A percentile compares a stretch with the other conserved stretches of the same genome.
phyloP scores from a whole-genome alignment of 2,113 vertebrate genomes.

The Leptobrachium ailaonicum region DNA sequence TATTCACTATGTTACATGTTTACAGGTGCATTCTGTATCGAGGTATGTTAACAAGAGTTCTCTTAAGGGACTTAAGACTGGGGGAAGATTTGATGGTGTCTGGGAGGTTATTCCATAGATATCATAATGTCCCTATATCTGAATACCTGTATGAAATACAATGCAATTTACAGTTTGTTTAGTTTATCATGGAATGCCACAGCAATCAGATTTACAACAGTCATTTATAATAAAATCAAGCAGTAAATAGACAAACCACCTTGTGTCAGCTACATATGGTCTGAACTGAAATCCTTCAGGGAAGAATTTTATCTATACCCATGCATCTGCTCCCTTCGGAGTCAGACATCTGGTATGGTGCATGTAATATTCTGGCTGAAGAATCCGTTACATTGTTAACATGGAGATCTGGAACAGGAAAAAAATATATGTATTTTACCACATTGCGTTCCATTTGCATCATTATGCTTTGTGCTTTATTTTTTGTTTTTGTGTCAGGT shows the following conservation, averaged over 20 bases:
- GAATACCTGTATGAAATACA: too few species aligned
- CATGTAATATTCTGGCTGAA: slow-evolving; percentile 23
- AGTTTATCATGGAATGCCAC: background rate
- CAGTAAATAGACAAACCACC: slow-evolving; percentile 11
- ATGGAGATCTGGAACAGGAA: background rate
- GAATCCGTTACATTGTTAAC: slow-evolving; percentile 37
- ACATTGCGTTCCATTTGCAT: too few species aligned
- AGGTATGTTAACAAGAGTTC: too few species aligned
- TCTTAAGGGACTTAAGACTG: too few species aligned
- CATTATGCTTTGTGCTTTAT: too few species aligned
- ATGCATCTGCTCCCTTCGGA: slow-evolving; percentile 40
- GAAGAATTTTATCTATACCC: slow-evolving; percentile 28
- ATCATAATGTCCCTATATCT: too few species aligned
- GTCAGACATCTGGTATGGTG: slow-evolving; percentile 32
- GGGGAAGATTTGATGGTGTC: too few species aligned
- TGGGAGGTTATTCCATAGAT: too few species aligned
- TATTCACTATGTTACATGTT: too few species aligned
- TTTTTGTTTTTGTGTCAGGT: too few species aligned
- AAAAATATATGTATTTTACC: too few species aligned
- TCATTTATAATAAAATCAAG: slow-evolving; percentile 25
- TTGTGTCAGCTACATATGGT: slow-evolving; percentile 43
- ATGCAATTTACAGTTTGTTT: background rate
- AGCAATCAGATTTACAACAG: slow-evolving; percentile 8
- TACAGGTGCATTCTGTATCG: too few species aligned
- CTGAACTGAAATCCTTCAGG: slow-evolving; percentile 27